Evolutionary conservation across 92 coral and sea anemone species (phyloP).

Genomic region (Meandrina meandrites): DNA sequence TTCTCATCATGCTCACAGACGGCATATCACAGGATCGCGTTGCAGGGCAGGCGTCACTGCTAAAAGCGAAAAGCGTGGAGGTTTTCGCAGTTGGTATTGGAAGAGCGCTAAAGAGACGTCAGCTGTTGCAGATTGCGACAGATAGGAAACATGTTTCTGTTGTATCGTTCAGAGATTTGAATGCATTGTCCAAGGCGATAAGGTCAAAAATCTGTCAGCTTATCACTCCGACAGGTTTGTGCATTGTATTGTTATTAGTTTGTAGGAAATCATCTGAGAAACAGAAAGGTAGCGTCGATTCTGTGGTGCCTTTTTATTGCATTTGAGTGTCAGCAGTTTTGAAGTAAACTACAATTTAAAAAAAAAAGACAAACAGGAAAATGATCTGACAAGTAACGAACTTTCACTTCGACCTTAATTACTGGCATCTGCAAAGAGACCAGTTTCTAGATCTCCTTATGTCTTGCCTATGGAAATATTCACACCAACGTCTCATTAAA

Average conservation of each 20-base stretch:
- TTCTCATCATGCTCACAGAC: constrained; percentile 75
- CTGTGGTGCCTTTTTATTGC: neutral
- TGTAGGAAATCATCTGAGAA: neutral
- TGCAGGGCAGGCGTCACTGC: constrained; percentile 54
- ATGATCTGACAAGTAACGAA: no score
- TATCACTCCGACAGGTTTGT: constrained; percentile 35
- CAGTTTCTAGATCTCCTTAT: no score
- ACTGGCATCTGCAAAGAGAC: neutral
- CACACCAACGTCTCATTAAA: no score
- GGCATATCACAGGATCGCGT: constrained; percentile 84
- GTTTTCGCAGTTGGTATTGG: constrained; percentile 84
- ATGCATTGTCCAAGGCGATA: constrained; percentile 62
- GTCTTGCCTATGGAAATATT: no score
- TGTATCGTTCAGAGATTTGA: constrained; percentile 68
- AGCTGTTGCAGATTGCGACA: constrained; percentile 71
- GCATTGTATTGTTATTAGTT: neutral
- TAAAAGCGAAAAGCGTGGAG: constrained; percentile 60
- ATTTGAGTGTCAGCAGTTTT: neutral
- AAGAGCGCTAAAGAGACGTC: constrained; percentile 34
- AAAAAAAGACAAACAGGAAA: no score
- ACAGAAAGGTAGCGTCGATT: neutral
- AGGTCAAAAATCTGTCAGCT: constrained; percentile 62
- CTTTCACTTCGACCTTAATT: neutral
- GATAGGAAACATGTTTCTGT: constrained; percentile 66
- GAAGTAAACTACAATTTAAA: neutral